phyloP scores from a whole-genome alignment of 2,888 invertebrate genomes.

The Atrina japonica region DNA sequence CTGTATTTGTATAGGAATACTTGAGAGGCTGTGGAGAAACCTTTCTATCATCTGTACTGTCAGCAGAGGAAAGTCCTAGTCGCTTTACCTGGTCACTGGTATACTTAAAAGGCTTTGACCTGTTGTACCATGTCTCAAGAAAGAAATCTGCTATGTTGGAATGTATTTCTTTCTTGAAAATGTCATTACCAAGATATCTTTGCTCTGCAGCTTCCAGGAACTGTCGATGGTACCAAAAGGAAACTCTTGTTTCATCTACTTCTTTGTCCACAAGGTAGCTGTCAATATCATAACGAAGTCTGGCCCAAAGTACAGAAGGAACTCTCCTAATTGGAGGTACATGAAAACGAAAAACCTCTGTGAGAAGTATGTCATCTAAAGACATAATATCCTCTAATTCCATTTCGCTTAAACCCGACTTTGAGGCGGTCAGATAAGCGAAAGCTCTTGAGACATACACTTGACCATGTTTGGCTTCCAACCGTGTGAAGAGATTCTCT shows the following conservation, averaged over 20 bases:
- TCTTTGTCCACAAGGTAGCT: conserved; percentile 72
- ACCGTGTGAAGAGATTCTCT: conserved; percentile 65
- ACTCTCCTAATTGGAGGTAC: conserved; percentile 75
- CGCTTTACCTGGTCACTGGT: conserved; percentile 56
- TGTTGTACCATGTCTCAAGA: conserved; percentile 73
- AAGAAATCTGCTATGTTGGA: conserved; percentile 74
- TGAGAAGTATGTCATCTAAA: conserved; percentile 72
- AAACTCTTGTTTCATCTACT: conserved; percentile 71
- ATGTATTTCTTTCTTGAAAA: conserved; percentile 64
- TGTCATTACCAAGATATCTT: conserved; percentile 57
- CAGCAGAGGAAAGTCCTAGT: conserved; percentile 50
- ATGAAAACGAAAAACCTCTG: conserved; percentile 68
- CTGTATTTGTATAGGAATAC: conserved; percentile 55
- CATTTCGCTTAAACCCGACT: conserved; percentile 69
- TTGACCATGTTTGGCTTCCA: conserved; percentile 71
- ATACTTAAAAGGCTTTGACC: conserved; percentile 72
- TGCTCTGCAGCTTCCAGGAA: conserved; percentile 71
- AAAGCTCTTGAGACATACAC: conserved; percentile 66
- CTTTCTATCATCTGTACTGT: conserved; percentile 70
- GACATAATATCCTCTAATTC: conserved; percentile 76
- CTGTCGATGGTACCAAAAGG: conserved; percentile 77
- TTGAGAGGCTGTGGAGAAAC: conserved; percentile 74
- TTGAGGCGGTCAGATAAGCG: conserved; percentile 72
- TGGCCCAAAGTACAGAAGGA: conserved; percentile 72
- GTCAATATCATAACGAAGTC: conserved; percentile 67